Evolutionary conservation across 2,888 invertebrate genomes (phyloP).

Genomic region (Onthophagus sagittarius): DNA sequence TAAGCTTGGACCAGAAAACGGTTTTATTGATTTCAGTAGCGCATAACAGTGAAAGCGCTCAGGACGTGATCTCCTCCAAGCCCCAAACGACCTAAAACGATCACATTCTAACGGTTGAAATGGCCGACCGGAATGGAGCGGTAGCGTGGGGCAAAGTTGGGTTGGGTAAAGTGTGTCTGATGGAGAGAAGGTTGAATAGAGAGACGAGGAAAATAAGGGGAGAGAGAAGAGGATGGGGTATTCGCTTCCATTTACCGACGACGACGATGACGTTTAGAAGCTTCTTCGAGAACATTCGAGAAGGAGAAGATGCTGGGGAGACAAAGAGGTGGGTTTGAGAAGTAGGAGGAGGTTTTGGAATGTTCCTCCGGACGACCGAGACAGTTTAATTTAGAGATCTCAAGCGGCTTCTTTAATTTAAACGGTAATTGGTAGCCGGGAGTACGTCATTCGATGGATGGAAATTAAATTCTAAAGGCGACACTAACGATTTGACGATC

Average conservation of each 20-base stretch:
- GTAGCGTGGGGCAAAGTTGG: slow-evolving; percentile 33
- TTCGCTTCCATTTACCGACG: slow-evolving; percentile 31
- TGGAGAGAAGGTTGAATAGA: slow-evolving; percentile 17
- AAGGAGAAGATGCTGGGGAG: background rate
- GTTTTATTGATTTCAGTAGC: slow-evolving; percentile 71
- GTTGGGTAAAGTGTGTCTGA: slow-evolving; percentile 27
- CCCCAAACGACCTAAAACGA: slow-evolving; percentile 3
- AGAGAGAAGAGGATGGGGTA: slow-evolving; percentile 28
- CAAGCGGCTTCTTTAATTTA: slow-evolving; percentile 22
- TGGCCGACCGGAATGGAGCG: slow-evolving; percentile 39
- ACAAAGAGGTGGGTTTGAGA: background rate
- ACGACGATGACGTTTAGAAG: slow-evolving; percentile 26
- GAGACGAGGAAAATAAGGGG: slow-evolving; percentile 8
- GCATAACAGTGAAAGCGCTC: slow-evolving; percentile 57
- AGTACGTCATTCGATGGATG: background rate
- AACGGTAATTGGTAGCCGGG: slow-evolving; percentile 3
- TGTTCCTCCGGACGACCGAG: slow-evolving; percentile 17
- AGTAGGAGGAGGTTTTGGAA: slow-evolving; percentile 1
- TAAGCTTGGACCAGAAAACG: slow-evolving; percentile 36
- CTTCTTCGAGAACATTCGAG: slow-evolving; percentile 12
- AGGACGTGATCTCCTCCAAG: slow-evolving; percentile 38
- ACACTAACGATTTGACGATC: background rate
- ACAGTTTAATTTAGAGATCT: slow-evolving; percentile 19
- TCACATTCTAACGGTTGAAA: slow-evolving; percentile 42
- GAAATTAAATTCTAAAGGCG: background rate